Evolutionary conservation across 2,113 vertebrate genomes (phyloP).

Genomic region (Lipophrys pholis): DNA sequence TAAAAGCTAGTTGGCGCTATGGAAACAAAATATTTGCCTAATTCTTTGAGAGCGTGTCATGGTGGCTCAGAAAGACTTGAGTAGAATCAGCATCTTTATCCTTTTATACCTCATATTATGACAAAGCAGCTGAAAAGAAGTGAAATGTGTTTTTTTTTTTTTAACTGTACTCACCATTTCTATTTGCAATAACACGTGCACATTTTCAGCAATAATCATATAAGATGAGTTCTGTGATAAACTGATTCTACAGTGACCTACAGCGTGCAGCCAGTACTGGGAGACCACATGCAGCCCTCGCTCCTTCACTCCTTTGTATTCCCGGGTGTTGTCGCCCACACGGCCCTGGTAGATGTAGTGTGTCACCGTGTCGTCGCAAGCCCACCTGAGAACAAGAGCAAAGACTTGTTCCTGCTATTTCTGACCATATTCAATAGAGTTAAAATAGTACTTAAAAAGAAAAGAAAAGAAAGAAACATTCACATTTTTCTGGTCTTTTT

Average conservation of each 20-base stretch:
- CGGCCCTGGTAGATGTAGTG: slow-evolving; percentile 97
- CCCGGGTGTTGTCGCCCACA: slow-evolving; percentile 91
- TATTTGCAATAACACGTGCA: too few relatives aligned
- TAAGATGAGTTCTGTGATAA: background rate
- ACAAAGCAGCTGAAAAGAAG: background rate
- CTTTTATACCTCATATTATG: background rate
- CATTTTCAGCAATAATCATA: too few relatives aligned
- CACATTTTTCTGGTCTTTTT: too few relatives aligned
- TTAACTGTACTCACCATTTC: too few relatives aligned
- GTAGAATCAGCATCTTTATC: background rate
- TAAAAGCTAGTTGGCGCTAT: background rate
- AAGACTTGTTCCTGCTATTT: background rate
- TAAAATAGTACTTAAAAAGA: too few relatives aligned
- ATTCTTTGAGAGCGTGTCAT: background rate
- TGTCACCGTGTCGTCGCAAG: slow-evolving; percentile 94
- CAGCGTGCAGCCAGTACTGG: slow-evolving; percentile 94
- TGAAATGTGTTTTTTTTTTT: background rate
- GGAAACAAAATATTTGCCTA: background rate
- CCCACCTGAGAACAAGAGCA: slow-evolving; percentile 85
- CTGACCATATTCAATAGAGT: background rate
- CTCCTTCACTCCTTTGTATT: slow-evolving; percentile 93
- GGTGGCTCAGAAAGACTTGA: background rate
- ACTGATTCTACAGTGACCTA: slow-evolving; percentile 64
- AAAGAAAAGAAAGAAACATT: too few relatives aligned
- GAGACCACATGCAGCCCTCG: slow-evolving; percentile 91